Percentiles rank a stretch among this genome's conserved stretches.
These are phyloP conservation scores for Drosophila pseudoobscura DNA, from an alignment of 1,140 invertebrate genomes.

Conservation along the genomic window DNA sequence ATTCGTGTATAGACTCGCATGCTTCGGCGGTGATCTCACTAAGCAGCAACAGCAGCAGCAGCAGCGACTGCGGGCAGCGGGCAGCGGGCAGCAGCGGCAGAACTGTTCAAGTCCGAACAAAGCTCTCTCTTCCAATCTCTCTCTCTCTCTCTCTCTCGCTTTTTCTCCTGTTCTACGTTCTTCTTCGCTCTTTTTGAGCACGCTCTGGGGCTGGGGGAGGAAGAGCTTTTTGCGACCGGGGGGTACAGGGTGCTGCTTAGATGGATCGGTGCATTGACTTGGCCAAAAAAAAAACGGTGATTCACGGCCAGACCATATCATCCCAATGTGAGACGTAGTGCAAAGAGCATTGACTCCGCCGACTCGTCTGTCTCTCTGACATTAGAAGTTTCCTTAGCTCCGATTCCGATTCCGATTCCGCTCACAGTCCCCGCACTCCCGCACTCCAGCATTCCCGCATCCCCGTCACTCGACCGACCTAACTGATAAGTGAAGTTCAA, in stretches of 20 bases:
- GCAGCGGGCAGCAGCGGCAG: not conserved
- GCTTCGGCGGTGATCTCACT: constrained; percentile 26
- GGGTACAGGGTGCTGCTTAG: constrained; percentile 43
- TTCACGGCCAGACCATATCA: constrained; percentile 19
- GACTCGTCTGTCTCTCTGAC: too few species aligned
- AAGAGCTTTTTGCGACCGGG: constrained; percentile 1
- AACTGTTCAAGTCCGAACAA: too few species aligned
- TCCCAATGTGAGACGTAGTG: not conserved
- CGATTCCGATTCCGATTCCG: too few species aligned
- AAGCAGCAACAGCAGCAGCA: constrained; percentile 13
- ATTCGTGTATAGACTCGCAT: constrained; percentile 11
- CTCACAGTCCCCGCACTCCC: not conserved
- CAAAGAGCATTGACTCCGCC: constrained; percentile 11
- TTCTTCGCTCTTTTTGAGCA: not conserved
- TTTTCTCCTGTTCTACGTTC: not conserved
- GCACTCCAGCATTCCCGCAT: not conserved
- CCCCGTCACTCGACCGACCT: not conserved
- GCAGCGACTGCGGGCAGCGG: constrained; percentile 10
- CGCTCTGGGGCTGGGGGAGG: not conserved
- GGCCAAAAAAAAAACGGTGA: constrained; percentile 39
- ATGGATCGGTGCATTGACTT: constrained; percentile 51
- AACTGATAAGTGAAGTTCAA: constrained; percentile 41
- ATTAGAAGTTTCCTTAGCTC: too few species aligned
- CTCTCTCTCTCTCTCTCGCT: not conserved
- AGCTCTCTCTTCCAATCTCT: constrained; percentile 9